Evolutionary conservation across 1,140 invertebrate genomes (phyloP), one percentile per base, ranked within the genome.

Genomic region (Heliconius hewitsoni): DNA sequence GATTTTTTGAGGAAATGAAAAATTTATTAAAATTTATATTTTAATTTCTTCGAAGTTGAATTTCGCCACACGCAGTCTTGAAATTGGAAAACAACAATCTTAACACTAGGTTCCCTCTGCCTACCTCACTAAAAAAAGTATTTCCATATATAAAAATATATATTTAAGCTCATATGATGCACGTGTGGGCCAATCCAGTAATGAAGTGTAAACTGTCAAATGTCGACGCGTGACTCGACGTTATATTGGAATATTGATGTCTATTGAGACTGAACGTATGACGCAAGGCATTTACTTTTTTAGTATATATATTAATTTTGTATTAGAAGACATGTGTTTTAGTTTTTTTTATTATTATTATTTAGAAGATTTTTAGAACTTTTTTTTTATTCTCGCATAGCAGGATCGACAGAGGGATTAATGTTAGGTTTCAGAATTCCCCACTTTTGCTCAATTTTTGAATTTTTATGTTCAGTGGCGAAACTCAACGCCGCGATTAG

Each of bases 201-300:
- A 76, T 76, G 46, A 70, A 76, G 55, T 70, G 74, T 76, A 70
- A 71, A 71, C 39, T 76, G 52, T 76, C 60, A n/a, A 50, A 37
- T 11, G 57, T 23, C 30, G 57, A 30, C 42, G 74, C 74, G 60
- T 76, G 74, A 76, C 74, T 76, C 57, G 55, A 39, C 74, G 74
- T 76, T 70, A 76, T 76, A 66, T 39, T 42, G 16, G 37, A 66
- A 66, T 74, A 74, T 74, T 74, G 57, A 76, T 76, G 74, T 50
- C 74, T 60, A 71, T 50, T 76, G 39, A 66, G 74, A 39, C n/a
- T 27, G 23, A 4, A 30, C 74, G 55, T 60, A 6, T 75, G 74
- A 75, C 74, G 74, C 55, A 75, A 75, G 60, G 13, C 60, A 0
- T 66, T 66, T 30, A 66, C 0, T 23, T 66, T 66, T 66, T 27